phyloP scores from a whole-genome alignment of 2,797 vertebrate genomes.

The Eremophila alpestris region DNA sequence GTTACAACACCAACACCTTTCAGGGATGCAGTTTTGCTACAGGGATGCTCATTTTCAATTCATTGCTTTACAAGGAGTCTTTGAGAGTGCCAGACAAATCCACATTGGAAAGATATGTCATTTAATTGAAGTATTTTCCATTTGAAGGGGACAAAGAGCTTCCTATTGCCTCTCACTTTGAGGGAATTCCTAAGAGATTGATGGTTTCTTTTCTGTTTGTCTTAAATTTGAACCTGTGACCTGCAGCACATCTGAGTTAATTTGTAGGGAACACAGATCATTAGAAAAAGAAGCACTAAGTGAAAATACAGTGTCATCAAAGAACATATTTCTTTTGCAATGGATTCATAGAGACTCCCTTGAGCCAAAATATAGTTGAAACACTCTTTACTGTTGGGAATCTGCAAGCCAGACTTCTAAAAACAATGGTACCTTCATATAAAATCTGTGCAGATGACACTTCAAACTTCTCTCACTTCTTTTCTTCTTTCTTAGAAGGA shows the following conservation, averaged over 20 bases:
- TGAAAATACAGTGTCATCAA: not conserved
- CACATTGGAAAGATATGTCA: not conserved
- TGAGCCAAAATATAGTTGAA: not conserved
- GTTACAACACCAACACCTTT: not conserved
- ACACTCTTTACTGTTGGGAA: not conserved
- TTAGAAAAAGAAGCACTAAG: not conserved
- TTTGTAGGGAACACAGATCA: not conserved
- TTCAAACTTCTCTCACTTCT: not conserved
- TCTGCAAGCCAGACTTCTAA: not conserved
- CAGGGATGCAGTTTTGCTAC: not conserved
- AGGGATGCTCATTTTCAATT: not conserved
- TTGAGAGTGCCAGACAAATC: not conserved
- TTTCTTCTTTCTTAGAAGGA: not conserved
- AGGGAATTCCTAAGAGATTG: not conserved
- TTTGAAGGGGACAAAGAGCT: not conserved
- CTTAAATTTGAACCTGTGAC: not conserved
- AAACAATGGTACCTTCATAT: not conserved
- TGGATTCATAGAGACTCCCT: not conserved
- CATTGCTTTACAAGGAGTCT: not conserved
- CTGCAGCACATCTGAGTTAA: not conserved
- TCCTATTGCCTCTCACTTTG: not conserved
- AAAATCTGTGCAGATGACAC: not conserved
- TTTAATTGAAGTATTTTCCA: not conserved
- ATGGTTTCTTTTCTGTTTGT: not conserved
- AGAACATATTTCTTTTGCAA: not conserved